phyloP scores from a whole-genome alignment of 2,888 invertebrate genomes.

The Nemapogon koenigi region DNA sequence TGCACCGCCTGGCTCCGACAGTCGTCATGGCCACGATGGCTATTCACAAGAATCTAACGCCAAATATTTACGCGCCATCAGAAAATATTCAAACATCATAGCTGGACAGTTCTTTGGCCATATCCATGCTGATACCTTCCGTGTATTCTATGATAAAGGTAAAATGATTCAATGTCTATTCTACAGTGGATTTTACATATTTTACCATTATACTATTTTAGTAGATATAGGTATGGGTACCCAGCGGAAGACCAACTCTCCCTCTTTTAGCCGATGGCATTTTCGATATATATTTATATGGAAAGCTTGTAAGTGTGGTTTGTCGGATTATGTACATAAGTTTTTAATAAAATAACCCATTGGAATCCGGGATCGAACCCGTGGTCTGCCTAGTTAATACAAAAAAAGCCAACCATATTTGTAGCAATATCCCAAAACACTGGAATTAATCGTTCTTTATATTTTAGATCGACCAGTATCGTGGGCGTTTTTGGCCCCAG shows the following conservation, averaged over 20 bases:
- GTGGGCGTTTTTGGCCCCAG: constrained; percentile 88
- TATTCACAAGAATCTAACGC: constrained; percentile 79
- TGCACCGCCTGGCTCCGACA: constrained; percentile 88
- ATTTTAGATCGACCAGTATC: constrained; percentile 80
- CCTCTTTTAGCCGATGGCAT: too few relatives aligned
- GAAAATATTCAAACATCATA: constrained; percentile 80
- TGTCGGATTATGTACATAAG: too few relatives aligned
- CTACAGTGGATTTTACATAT: not conserved
- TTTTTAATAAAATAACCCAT: not conserved
- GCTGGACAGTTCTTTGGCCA: constrained; percentile 94
- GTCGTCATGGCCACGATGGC: constrained; percentile 74
- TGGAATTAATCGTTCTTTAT: not conserved
- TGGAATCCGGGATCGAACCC: too few relatives aligned
- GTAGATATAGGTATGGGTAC: too few relatives aligned
- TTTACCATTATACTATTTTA: not conserved
- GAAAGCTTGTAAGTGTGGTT: too few relatives aligned
- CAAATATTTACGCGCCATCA: constrained; percentile 76
- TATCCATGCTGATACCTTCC: constrained; percentile 89
- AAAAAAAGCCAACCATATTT: too few relatives aligned
- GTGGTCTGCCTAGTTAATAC: too few relatives aligned
- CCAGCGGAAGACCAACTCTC: too few relatives aligned
- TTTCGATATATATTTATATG: too few relatives aligned
- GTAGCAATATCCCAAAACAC: too few relatives aligned
- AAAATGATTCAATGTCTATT: constrained; percentile 22
- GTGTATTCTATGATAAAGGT: constrained; percentile 84